Evolutionary conservation across 2,113 vertebrate genomes (phyloP), one percentile per base, ranked within the genome.

Genomic region (Trematomus loennbergii): DNA sequence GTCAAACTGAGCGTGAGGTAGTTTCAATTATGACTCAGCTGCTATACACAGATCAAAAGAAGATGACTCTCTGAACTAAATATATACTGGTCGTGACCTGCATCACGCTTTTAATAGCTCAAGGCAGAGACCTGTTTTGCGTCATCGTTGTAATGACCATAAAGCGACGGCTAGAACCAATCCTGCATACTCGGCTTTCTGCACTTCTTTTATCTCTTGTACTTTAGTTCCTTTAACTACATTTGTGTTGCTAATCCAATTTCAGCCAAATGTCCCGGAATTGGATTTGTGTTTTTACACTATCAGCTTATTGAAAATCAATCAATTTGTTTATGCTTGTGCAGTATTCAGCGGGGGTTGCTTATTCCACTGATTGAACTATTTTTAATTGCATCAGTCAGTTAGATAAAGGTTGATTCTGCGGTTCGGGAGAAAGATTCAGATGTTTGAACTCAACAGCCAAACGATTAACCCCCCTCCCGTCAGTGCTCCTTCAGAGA

Each of bases 1-100:
- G 45, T 76, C 68, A 64, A 50, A 20, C 50, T 33, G 40, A 64
- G 16, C 67, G 69, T 78, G 61, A 58, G 78, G 45, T 79, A 67
- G 79, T 79, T 82, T 72, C 64, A 81, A 18, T 76, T 71, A 82
- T 87, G 83, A 82, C 72, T 86, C 82, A 73, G 49, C 71, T 50
- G 66, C 40, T 25, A 66, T 17, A 40, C 50, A 63, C 11, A 33
- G 46, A 63, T 50, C 53, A 55, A n/a, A 82, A 33, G 58, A 52
- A 72, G 59, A 40, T 53, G 54, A 64, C 36, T 60, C 22, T 52
- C 2, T 54, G 50, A 52, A 22, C 60, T 74, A 49, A 69, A 71
- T 62, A 40, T 58, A 40, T 40, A 48, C 12, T 3, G 33, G 65
- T 72, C 15, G 10, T 73, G 45, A 57, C 22, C 1, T 6, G 7